These are phyloP conservation scores for Cephus nigrinus DNA, from an alignment of 2,888 invertebrate species.

Conservation along the genomic window DNA sequence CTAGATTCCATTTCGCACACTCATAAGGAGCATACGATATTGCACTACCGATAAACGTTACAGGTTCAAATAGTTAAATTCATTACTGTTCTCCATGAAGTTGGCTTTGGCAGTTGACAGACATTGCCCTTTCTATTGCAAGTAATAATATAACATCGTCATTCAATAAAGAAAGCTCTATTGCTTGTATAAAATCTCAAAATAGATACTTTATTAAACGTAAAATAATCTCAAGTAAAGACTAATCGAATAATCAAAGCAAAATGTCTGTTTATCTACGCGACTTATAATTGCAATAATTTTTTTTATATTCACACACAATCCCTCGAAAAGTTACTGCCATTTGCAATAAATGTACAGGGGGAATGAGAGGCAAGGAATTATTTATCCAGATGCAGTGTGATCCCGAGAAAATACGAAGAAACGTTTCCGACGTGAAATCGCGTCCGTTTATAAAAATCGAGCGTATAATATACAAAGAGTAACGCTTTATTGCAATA, in stretches of 20 bases:
- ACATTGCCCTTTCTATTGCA: neutral
- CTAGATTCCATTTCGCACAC: too few relatives aligned
- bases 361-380: neutral
- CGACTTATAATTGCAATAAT: neutral
- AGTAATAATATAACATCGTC: neutral
- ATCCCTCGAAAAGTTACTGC: neutral
- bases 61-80: neutral
- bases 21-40: too few relatives aligned
- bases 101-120: neutral
- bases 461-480: neutral
- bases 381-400: neutral
- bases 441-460: neutral
- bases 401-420: neutral
- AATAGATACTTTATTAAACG: neutral
- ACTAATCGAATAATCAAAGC: neutral
- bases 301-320: neutral
- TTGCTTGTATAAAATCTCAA: neutral
- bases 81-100: neutral
- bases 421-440: neutral
- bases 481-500: slow-evolving; percentile 2
- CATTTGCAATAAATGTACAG: neutral
- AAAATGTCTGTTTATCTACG: neutral
- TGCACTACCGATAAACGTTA: too few relatives aligned
- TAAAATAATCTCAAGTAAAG: neutral
- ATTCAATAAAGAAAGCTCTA: neutral